These are phyloP conservation scores for Athene cunicularia DNA, from an alignment of 2,113 vertebrate species.

Conservation along the genomic window DNA sequence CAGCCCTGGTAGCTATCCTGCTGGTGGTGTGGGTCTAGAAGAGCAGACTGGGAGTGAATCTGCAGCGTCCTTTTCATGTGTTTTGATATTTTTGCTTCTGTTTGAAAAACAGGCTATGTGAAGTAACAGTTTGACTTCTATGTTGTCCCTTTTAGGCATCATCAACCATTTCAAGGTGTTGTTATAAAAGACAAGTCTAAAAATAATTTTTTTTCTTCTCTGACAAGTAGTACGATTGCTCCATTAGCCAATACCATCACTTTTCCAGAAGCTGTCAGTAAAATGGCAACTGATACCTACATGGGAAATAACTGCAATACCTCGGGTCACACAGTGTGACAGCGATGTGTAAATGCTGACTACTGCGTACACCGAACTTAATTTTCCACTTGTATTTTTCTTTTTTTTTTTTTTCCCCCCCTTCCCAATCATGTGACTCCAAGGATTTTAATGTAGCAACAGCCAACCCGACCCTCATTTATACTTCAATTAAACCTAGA, in stretches of 20 bases:
- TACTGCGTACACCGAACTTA: neutral
- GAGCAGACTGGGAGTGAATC: neutral
- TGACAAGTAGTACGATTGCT: neutral
- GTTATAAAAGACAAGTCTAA: neutral
- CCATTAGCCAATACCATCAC: conserved; percentile 13
- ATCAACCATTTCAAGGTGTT: neutral
- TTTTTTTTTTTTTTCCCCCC: neutral
- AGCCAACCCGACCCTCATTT: neutral
- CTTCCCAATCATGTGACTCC: neutral
- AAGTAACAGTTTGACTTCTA: neutral
- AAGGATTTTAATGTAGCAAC: neutral
- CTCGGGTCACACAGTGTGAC: neutral
- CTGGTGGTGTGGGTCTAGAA: neutral
- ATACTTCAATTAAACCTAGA: neutral
- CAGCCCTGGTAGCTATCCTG: neutral
- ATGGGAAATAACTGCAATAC: neutral
- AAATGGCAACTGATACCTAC: conserved; percentile 19
- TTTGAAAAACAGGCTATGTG: neutral
- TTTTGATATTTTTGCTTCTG: neutral
- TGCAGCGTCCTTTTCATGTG: neutral
- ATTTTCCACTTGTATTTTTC: neutral
- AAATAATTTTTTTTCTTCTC: neutral
- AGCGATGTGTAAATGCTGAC: neutral
- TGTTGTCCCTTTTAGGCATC: neutral
- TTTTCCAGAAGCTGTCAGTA: neutral